These are phyloP conservation scores for Electrona antarctica DNA, from an alignment of 2,113 vertebrate species.

Conservation along the genomic window DNA sequence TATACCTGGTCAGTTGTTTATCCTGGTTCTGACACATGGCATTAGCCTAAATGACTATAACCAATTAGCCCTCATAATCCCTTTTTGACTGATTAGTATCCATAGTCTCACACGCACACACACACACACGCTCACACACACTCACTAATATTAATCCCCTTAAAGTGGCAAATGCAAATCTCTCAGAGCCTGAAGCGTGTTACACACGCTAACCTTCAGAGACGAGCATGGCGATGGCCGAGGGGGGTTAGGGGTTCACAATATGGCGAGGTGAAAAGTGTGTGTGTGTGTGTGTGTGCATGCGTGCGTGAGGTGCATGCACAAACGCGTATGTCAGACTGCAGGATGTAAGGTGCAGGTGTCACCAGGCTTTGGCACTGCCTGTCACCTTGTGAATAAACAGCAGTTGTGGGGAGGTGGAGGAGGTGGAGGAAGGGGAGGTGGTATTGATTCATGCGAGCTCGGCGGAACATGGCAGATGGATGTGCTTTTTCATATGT, in stretches of 20 bases:
- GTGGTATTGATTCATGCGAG: conserved; percentile 84
- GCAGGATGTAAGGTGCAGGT: conserved; percentile 76
- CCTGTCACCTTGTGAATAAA: conserved; percentile 84
- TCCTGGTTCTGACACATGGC: conserved; percentile 48
- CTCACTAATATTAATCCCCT: neutral
- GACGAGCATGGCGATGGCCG: conserved; percentile 24
- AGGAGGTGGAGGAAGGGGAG: conserved; percentile 77
- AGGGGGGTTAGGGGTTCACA: conserved; percentile 47
- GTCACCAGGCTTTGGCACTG: conserved; percentile 78
- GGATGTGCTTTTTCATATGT: conserved; percentile 83
- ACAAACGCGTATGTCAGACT: conserved; percentile 69
- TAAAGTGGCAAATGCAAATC: conserved; percentile 53
- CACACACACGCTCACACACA: neutral
- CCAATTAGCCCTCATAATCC: conserved; percentile 74
- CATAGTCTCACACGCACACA: conserved; percentile 44
- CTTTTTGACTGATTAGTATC: conserved; percentile 73
- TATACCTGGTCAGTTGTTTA: conserved; percentile 56
- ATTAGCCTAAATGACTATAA: conserved; percentile 68
- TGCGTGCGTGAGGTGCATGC: neutral
- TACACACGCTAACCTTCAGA: conserved; percentile 60
- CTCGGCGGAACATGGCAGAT: conserved; percentile 82
- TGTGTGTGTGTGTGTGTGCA: neutral
- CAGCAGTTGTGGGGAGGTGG: conserved; percentile 83
- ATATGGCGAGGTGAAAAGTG: conserved; percentile 51
- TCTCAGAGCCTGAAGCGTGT: conserved; percentile 29